These are phyloP conservation scores for Tachycineta bicolor DNA, from an alignment of 2,113 vertebrate species.

Conservation along the genomic window DNA sequence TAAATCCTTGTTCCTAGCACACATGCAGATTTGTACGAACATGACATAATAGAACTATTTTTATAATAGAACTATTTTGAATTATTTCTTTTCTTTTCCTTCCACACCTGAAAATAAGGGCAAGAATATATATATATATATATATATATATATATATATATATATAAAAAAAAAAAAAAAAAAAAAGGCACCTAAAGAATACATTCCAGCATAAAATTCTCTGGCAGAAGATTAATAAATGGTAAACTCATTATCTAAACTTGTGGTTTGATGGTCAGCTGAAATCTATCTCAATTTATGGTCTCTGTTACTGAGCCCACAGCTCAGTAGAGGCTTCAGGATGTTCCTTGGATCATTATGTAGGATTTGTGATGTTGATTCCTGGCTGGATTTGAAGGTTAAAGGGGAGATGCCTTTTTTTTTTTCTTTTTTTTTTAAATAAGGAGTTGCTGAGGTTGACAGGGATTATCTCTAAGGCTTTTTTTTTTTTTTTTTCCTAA, in stretches of 20 bases:
- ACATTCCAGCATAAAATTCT: neutral
- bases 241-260: neutral
- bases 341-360: neutral
- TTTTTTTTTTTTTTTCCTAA: neutral
- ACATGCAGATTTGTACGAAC: neutral
- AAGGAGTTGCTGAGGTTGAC: neutral
- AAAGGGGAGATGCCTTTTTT: neutral
- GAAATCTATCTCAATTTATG: neutral
- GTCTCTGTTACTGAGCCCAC: neutral
- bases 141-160: too few relatives aligned
- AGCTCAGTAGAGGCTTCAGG: neutral
- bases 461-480: neutral
- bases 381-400: neutral
- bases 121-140: too few relatives aligned
- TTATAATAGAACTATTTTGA: neutral
- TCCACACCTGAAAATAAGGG: accelerated
- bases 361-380: neutral
- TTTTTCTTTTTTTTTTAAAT: neutral
- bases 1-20: neutral
- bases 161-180: neutral
- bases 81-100: neutral
- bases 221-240: neutral
- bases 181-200: neutral
- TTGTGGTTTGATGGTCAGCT: neutral
- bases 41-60: neutral